Percentiles rank a stretch among this genome's conserved stretches.
phyloP scores from a whole-genome alignment of 2,797 vertebrate genomes.

The Pantherophis alleghaniensis region DNA sequence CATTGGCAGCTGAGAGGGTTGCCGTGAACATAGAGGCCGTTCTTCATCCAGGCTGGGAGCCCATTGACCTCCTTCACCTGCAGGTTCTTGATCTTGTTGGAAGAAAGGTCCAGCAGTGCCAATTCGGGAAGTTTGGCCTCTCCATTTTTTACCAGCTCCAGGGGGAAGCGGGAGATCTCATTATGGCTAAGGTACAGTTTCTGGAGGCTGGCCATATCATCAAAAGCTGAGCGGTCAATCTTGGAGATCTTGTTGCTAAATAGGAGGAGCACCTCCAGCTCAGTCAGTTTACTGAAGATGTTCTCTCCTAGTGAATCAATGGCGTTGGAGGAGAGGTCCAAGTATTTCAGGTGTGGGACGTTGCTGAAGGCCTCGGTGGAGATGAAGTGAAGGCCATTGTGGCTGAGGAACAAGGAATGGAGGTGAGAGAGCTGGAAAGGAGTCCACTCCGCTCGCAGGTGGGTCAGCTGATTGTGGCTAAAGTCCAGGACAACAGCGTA shows the following conservation, averaged over 20 bases:
- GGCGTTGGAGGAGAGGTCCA: conserved; percentile 92
- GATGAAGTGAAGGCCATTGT: conserved; percentile 88
- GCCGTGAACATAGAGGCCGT: conserved; percentile 91
- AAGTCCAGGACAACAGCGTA: conserved; percentile 89
- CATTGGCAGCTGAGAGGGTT: conserved; percentile 89
- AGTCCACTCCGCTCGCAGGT: conserved; percentile 87
- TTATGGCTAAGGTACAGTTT: conserved; percentile 97
- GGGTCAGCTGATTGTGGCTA: conserved; percentile 87
- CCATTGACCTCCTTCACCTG: conserved; percentile 79
- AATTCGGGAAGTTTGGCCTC: conserved; percentile 82
- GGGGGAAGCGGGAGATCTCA: conserved; percentile 86
- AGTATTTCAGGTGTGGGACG: conserved; percentile 84
- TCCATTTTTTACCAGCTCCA: conserved; percentile 87
- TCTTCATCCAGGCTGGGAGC: conserved; percentile 89
- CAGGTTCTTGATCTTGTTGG: conserved; percentile 86
- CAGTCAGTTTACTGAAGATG: conserved; percentile 84
- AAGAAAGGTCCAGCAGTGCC: conserved; percentile 88
- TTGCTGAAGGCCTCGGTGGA: conserved; percentile 88
- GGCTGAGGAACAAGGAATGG: conserved; percentile 89
- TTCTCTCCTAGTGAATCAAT: conserved; percentile 84
- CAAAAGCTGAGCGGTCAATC: conserved; percentile 89
- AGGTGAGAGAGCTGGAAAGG: conserved; percentile 79
- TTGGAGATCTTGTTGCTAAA: conserved; percentile 90
- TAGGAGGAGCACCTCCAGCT: conserved; percentile 89
- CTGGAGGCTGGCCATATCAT: conserved; percentile 81